Percentiles rank a stretch among this genome's conserved stretches.
Conservation (phyloP, 2,888 invertebrate species). For the Vesta saturnalis region DNA sequence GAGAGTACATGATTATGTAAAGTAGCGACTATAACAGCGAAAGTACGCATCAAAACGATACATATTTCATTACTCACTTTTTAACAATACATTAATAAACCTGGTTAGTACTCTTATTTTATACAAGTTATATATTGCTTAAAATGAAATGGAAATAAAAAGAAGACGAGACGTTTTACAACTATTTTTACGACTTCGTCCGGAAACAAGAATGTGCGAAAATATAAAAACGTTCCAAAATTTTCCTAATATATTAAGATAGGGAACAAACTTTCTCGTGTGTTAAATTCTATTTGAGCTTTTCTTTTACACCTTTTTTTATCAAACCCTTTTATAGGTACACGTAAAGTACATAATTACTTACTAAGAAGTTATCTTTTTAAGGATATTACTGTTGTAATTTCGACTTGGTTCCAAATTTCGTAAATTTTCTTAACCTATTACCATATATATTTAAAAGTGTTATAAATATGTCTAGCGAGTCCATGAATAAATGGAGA, state of each 20-base stretch:
- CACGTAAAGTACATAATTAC: not conserved
- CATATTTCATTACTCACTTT: not conserved
- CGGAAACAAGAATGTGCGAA: not conserved
- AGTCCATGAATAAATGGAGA: conserved; percentile 41
- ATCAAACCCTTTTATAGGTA: conserved; percentile 3
- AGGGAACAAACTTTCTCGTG: not conserved
- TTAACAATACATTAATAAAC: not conserved
- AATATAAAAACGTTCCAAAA: conserved; percentile 1
- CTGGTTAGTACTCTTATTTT: not conserved
- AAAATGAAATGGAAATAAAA: conserved; percentile 1
- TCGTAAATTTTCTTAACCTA: conserved; percentile 35
- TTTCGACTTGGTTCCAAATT: conserved; percentile 3
- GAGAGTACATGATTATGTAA: no score
- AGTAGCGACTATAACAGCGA: no score
- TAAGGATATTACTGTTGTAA: no score
- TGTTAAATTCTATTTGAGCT: conserved; percentile 1
- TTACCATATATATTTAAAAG: conserved; percentile 35
- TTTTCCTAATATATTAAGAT: conserved; percentile 1
- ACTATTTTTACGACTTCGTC: conserved; percentile 1
- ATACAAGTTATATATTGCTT: not conserved
- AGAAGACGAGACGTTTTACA: not conserved
- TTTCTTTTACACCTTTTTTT: not conserved
- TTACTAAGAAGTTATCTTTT: not conserved
- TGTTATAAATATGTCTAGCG: conserved; percentile 41
- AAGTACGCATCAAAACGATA: not conserved